Conservation (phyloP, 2,888 invertebrate species). For the Orthonevra nobilis region DNA sequence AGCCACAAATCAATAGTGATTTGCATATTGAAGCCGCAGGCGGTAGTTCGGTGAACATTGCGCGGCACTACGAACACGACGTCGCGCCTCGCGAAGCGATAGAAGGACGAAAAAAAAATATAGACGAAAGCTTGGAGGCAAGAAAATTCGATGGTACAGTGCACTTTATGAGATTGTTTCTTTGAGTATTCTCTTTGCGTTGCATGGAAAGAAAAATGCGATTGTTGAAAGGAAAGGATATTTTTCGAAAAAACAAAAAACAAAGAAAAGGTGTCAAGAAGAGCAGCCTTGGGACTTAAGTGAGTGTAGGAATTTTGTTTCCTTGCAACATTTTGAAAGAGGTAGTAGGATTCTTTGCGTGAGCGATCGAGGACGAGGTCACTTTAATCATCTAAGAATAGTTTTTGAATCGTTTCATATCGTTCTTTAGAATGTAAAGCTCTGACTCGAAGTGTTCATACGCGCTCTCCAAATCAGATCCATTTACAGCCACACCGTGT, state of each 20-base stretch:
- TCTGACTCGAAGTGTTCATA: too few species aligned
- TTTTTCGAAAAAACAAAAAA: background rate
- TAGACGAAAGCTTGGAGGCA: conserved; percentile 14
- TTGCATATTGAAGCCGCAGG: conserved; percentile 63
- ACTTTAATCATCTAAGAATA: too few species aligned
- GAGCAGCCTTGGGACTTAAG: conserved; percentile 19
- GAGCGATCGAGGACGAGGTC: too few species aligned
- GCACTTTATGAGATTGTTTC: conserved; percentile 65
- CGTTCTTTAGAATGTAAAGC: too few species aligned
- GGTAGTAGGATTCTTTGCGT: too few species aligned
- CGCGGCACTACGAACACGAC: conserved; percentile 10
- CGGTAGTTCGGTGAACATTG: conserved; percentile 7
- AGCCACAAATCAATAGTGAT: conserved; percentile 69
- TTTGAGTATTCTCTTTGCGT: conserved; percentile 37
- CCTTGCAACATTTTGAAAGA: too few species aligned
- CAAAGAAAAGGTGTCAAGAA: conserved; percentile 31
- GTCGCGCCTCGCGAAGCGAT: conserved; percentile 4
- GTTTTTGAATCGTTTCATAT: too few species aligned
- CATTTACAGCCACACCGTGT: too few species aligned
- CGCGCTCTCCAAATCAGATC: too few species aligned
- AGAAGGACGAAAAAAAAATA: background rate
- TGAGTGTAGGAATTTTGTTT: too few species aligned
- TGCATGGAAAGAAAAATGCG: background rate
- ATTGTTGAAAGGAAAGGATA: background rate
- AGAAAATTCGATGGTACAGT: conserved; percentile 39